Evolutionary conservation across 2,888 invertebrate species (phyloP).

Genomic region (Oscheius myriophilus): DNA sequence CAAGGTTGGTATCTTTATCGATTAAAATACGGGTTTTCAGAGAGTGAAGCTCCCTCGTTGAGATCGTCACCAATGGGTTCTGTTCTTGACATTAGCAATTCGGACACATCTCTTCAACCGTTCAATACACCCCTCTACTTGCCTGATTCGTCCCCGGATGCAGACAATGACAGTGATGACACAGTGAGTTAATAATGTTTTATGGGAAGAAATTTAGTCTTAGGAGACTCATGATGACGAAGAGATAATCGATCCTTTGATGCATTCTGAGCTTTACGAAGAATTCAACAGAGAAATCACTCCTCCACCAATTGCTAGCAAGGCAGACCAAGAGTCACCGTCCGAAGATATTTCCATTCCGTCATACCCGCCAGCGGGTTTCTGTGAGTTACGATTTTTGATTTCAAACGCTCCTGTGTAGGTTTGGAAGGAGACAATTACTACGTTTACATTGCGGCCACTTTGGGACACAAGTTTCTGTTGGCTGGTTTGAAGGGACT

Average conservation of each 20-base stretch:
- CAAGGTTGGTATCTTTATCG: constrained; percentile 1
- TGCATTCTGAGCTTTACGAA: constrained; percentile 31
- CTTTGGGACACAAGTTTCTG: constrained; percentile 24
- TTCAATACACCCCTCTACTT: constrained; percentile 20
- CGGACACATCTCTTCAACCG: background rate
- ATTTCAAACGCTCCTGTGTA: background rate
- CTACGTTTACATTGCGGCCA: constrained; percentile 19
- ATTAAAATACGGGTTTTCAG: background rate
- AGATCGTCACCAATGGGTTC: constrained; percentile 1
- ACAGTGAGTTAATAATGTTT: constrained; percentile 4
- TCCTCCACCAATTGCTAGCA: background rate
- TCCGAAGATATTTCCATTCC: background rate
- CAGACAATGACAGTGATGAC: constrained; percentile 17
- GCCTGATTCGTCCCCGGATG: constrained; percentile 20
- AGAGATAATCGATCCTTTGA: constrained; percentile 29
- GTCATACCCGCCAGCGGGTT: constrained; percentile 1
- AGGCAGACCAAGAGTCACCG: background rate
- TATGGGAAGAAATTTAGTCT: background rate
- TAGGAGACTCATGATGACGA: constrained; percentile 19
- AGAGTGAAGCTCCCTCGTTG: background rate
- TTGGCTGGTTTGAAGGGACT: constrained; percentile 31
- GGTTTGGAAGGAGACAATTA: constrained; percentile 17
- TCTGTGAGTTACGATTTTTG: constrained; percentile 4
- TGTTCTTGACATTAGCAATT: constrained; percentile 10
- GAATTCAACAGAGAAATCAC: constrained; percentile 18